Conservation (phyloP, 2,113 vertebrate genomes). For the Rhineura floridana region DNA sequence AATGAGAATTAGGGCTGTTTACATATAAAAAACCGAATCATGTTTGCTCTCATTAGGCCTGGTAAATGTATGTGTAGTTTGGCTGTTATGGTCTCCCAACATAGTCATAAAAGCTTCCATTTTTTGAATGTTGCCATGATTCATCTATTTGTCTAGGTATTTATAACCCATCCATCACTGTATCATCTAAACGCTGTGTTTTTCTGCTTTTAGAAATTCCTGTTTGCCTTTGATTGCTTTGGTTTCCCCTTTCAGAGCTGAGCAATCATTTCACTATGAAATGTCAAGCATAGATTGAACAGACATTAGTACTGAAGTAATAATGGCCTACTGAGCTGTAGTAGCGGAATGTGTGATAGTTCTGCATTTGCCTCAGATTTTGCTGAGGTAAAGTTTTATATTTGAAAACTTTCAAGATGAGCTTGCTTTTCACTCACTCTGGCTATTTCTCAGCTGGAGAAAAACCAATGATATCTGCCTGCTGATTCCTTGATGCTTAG, state of each 20-base stretch:
- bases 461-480: neutral
- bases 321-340: neutral
- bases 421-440: neutral
- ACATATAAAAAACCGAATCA: neutral
- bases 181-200: neutral
- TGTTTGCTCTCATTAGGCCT: neutral
- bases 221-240: slow-evolving; percentile 18
- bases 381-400: slow-evolving; percentile 4
- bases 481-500: neutral
- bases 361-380: neutral
- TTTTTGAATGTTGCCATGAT: neutral
- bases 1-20: slow-evolving; percentile 5
- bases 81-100: neutral
- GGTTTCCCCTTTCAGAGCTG: neutral
- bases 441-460: neutral
- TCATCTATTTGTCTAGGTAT: slow-evolving; percentile 16
- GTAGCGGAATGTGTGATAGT: neutral
- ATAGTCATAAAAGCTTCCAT: neutral
- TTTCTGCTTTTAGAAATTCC: slow-evolving; percentile 18
- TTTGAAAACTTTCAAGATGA: neutral
- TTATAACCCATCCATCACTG: slow-evolving; percentile 10
- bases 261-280: slow-evolving; percentile 15
- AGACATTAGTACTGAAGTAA: slow-evolving; percentile 2
- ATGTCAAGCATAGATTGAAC: slow-evolving; percentile 2
- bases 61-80: neutral